Evolutionary conservation across 2,797 vertebrate genomes (phyloP), one percentile per base, ranked within the genome.

Genomic region (Tachyglossus aculeatus): DNA sequence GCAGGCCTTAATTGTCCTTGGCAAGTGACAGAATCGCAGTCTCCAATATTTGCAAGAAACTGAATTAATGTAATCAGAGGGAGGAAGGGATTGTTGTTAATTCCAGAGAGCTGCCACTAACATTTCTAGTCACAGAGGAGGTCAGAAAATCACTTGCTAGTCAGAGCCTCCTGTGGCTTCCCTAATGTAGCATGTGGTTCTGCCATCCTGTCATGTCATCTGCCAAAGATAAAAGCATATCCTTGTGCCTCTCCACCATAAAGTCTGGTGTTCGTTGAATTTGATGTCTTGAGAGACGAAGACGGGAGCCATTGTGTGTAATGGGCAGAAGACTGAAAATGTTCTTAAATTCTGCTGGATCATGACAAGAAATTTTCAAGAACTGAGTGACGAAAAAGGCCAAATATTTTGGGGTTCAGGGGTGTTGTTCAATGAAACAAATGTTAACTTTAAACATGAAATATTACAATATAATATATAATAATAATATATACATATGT

Each of bases 111-210:
- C 45, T 32, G 19, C 7, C 14, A 34, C 16, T 36, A 12, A n/a
- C 24, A 25, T 76, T 58, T 52, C 7, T 12, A 73, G 54, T 6
- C 21, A 39, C 3, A 21, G 14, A 40, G 19, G 13, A 70, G 33
- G 5, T 70, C 67, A 71, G 41, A 44, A 22, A 47, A 37, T 50
- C 60, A 50, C 56, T 52, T 68, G 9, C 12, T 36, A 65, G 29
- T 45, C 25, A 9, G 2, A 29, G 40, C 22, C 22, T 61, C 44
- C 63, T 1, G 1, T 47, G 27, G 9, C 9, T 43, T 33, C 37
- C 24, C 18, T 64, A 32, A 54, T 58, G 32, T 33, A 22, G 11
- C 5, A 36, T 43, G 11, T 24, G 24, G n/a, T 24, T 45, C 47
- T 25, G 3, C 29, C 67, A 24, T 64, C 68, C 25, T 67, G 18